phyloP scores from a whole-genome alignment of 1,140 invertebrate species.

The Pristionchus pacificus region DNA sequence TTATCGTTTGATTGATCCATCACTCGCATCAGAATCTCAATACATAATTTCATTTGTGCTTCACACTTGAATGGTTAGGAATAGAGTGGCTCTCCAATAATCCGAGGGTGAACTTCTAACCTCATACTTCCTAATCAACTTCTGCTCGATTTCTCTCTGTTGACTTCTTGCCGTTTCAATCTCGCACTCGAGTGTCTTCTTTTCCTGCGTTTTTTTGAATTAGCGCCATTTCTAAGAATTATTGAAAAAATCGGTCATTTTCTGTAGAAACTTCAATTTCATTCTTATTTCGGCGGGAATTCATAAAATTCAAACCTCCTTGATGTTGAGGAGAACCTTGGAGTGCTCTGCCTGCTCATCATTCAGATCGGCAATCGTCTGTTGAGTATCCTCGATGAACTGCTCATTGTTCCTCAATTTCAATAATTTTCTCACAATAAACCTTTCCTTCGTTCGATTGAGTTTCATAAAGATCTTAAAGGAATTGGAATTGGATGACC shows the following conservation, averaged over 20 bases:
- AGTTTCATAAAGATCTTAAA: too few species aligned
- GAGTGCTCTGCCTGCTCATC: constrained; percentile 34
- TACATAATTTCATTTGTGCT: constrained; percentile 13
- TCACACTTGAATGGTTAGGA: too few species aligned
- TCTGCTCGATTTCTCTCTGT: constrained; percentile 25
- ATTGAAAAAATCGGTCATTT: neutral
- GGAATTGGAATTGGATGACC: too few species aligned
- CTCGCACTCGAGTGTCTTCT: constrained; percentile 27
- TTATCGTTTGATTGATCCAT: constrained; percentile 35
- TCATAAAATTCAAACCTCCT: constrained; percentile 17
- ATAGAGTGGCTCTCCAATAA: too few species aligned
- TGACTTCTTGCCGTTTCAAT: constrained; percentile 22
- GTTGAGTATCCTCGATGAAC: constrained; percentile 21
- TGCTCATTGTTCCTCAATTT: constrained; percentile 27
- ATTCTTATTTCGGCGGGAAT: constrained; percentile 6
- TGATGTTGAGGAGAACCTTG: constrained; percentile 35
- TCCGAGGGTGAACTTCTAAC: too few species aligned
- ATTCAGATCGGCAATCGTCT: constrained; percentile 31
- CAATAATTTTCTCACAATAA: too few species aligned
- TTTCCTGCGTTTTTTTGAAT: constrained; percentile 23
- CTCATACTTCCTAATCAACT: constrained; percentile 31
- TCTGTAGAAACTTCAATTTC: neutral
- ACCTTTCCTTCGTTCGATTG: too few species aligned
- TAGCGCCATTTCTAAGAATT: neutral
- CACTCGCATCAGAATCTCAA: constrained; percentile 9